A percentile compares a stretch with the other conserved stretches of the same genome.
Conservation (phyloP, 2,888 invertebrate species). For the Malacosoma neustria region DNA sequence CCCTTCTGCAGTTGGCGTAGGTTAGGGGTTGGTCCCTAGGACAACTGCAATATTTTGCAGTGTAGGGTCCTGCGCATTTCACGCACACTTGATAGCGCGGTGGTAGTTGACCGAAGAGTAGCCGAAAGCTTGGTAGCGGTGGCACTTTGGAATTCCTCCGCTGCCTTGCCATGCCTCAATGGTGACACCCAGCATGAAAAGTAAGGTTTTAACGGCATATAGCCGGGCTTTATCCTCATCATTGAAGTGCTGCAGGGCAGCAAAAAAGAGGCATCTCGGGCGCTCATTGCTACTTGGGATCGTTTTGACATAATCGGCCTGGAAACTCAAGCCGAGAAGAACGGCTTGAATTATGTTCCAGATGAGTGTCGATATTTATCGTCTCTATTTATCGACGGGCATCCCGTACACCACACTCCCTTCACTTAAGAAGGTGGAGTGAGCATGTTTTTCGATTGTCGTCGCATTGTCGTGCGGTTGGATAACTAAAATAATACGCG, state of each 20-base stretch:
- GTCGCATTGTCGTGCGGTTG: too few relatives aligned
- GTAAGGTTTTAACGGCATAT: constrained; percentile 1
- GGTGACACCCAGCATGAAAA: constrained; percentile 6
- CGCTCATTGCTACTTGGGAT: constrained; percentile 4
- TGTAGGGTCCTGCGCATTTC: constrained; percentile 5
- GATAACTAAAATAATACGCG: too few relatives aligned
- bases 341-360: neutral
- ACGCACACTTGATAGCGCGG: constrained; percentile 7
- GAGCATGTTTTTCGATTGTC: too few relatives aligned
- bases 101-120: constrained; percentile 7
- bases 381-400: too few relatives aligned
- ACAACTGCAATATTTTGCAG: too few relatives aligned
- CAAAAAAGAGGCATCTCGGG: constrained; percentile 8
- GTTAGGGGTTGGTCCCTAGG: constrained; percentile 3
- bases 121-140: constrained; percentile 12
- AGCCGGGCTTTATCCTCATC: constrained; percentile 1
- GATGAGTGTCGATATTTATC: neutral
- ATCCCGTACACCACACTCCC: too few relatives aligned
- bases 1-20: constrained; percentile 14
- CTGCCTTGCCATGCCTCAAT: constrained; percentile 11
- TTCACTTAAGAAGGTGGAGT: too few relatives aligned
- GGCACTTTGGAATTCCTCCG: constrained; percentile 10
- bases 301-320: neutral
- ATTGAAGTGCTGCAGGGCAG: neutral
- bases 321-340: neutral